phyloP scores from a whole-genome alignment of 2,113 vertebrate species.

The Prunella fulvescens region DNA sequence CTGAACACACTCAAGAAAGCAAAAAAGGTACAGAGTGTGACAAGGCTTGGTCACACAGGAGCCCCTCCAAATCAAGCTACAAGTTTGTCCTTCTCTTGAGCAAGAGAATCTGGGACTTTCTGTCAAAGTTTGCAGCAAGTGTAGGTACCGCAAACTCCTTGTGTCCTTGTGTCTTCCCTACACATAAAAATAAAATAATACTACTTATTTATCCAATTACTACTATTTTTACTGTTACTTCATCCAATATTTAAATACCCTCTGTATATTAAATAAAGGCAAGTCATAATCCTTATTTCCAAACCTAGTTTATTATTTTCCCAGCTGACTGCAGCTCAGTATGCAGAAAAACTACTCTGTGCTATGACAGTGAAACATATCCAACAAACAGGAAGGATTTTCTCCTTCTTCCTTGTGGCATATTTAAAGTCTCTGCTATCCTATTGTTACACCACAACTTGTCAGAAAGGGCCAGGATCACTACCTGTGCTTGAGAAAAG shows the following conservation, averaged over 20 bases:
- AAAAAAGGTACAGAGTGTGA: background rate
- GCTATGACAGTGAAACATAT: background rate
- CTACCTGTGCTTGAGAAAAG: background rate
- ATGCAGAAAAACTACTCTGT: background rate
- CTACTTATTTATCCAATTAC: background rate
- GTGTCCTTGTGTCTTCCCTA: background rate
- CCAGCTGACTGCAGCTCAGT: background rate
- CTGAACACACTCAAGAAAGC: background rate
- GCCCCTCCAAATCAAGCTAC: background rate
- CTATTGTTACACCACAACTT: accelerated
- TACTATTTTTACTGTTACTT: background rate
- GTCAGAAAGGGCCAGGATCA: background rate
- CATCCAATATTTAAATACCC: background rate
- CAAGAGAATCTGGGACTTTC: background rate
- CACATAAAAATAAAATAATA: background rate
- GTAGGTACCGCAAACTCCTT: accelerated
- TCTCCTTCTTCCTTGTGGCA: background rate
- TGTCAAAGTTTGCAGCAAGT: background rate
- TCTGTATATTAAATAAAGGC: background rate
- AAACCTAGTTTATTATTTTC: background rate
- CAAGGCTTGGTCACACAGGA: background rate
- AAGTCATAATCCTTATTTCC: background rate
- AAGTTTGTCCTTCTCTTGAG: background rate
- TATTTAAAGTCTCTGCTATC: background rate
- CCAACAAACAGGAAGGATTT: background rate